Evolutionary conservation across 1,140 invertebrate genomes (phyloP), one percentile per base, ranked within the genome.

Genomic region (Neodiprion pinetum): DNA sequence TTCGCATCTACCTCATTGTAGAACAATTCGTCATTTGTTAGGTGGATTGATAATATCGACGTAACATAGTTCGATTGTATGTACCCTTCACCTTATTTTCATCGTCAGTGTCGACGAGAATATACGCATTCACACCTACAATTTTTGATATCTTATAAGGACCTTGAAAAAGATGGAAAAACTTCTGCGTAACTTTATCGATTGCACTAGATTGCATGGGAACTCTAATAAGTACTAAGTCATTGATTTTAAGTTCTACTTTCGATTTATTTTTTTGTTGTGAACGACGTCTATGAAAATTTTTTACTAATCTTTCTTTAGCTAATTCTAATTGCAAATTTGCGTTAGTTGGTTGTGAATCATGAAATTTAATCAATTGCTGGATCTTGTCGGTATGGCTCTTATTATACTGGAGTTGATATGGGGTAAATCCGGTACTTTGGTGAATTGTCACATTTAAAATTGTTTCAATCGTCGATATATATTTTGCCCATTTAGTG

Each of bases 351-450:
- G 1, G 2, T 48, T 11, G 3, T 7, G 21, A 17, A 2, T 17
- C 3, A 17, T 1, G 70, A 71, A 14, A 71, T 4, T 71, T 71
- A 48, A 50, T 71, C 10, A 71, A 11, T 12, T 40, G n/a, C 4
- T 71, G n/a, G 21, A 48, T 71, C 11, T 17, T 17, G 1, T 48
- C 40, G 40, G 9, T n/a, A 47, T 17, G 21, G 9, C 11, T 12
- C 50, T 3, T 71, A 11, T 77, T 74, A 70, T 71, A 81, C 66
- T 81, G 80, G 5, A 79, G 61, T 74, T 78, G 75, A 48, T 71
- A 50, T 3, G 80, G 80, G 1, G 72, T 70, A 17, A 49, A 77
- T 2, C 75, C 76, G 0, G 75, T 81, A 17, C 76, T 79, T 28
- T 9, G 50, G 65, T 79, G 76, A 0, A 53, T 72, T 0, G 79